These are phyloP conservation scores for Eupithecia dodoneata DNA, from an alignment of 2,888 invertebrate genomes.

Conservation along the genomic window DNA sequence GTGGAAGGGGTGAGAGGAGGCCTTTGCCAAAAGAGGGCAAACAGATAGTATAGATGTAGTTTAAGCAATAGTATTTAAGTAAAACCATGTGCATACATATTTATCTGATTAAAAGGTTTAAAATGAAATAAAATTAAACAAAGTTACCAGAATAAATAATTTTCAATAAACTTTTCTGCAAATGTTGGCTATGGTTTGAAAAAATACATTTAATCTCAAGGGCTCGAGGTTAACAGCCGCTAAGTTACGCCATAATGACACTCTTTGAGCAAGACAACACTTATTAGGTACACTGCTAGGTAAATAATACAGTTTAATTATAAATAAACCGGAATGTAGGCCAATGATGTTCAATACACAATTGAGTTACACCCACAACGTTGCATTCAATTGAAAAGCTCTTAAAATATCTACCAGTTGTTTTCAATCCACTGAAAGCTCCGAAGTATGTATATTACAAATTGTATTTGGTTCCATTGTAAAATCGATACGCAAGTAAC, in stretches of 20 bases:
- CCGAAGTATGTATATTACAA: not conserved
- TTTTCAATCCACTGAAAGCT: conserved; percentile 11
- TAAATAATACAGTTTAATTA: not conserved
- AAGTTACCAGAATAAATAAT: not conserved
- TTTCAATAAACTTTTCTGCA: not conserved
- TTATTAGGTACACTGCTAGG: no score
- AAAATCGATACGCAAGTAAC: conserved; percentile 29
- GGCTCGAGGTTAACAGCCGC: no score
- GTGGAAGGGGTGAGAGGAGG: no score
- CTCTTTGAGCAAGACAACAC: no score
- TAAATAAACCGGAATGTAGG: not conserved
- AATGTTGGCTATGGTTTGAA: not conserved
- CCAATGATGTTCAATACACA: not conserved
- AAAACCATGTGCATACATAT: no score
- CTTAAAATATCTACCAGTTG: not conserved
- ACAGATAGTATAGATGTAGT: no score
- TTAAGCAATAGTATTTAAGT: no score
- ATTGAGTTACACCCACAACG: not conserved
- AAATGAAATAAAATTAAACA: not conserved
- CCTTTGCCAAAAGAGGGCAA: no score
- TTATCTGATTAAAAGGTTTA: no score
- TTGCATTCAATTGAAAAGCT: not conserved
- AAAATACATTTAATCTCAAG: no score
- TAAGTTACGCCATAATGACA: no score
- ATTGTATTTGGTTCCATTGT: conserved; percentile 16